Conservation (phyloP, 2,113 vertebrate species). For the Myrmecophaga tridactyla region DNA sequence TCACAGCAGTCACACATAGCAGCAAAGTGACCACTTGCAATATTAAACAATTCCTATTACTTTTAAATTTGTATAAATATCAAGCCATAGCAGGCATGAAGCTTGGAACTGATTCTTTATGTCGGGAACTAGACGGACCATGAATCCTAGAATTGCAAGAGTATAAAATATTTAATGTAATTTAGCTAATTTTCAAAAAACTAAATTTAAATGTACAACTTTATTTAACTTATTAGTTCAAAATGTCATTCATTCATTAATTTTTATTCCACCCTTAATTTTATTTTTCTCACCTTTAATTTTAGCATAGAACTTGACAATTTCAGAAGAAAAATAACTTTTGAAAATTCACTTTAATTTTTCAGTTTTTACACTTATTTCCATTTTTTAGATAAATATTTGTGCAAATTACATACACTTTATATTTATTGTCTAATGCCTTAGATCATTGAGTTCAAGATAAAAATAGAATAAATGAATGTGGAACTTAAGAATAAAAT, state of each 20-base stretch:
- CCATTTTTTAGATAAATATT: neutral
- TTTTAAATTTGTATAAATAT: neutral
- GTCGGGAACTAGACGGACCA: neutral
- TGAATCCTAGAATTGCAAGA: neutral
- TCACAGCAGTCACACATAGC: neutral
- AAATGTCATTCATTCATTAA: neutral
- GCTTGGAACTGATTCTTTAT: neutral
- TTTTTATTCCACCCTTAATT: neutral
- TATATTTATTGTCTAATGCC: neutral
- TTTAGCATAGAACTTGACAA: neutral
- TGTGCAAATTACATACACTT: neutral
- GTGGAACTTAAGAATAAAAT: neutral
- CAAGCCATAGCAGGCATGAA: neutral
- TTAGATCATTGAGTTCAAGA: neutral
- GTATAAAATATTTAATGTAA: neutral
- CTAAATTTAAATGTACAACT: neutral
- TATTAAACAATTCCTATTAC: neutral
- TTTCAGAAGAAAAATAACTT: neutral
- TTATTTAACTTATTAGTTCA: neutral
- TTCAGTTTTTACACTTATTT: neutral
- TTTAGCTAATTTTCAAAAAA: neutral
- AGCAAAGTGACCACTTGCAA: neutral
- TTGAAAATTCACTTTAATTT: neutral
- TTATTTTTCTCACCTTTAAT: slow-evolving; percentile 32
- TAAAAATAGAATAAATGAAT: neutral